phyloP scores from a whole-genome alignment of 35 echinoderm and acorn worm genomes.

The Acanthaster planci region DNA sequence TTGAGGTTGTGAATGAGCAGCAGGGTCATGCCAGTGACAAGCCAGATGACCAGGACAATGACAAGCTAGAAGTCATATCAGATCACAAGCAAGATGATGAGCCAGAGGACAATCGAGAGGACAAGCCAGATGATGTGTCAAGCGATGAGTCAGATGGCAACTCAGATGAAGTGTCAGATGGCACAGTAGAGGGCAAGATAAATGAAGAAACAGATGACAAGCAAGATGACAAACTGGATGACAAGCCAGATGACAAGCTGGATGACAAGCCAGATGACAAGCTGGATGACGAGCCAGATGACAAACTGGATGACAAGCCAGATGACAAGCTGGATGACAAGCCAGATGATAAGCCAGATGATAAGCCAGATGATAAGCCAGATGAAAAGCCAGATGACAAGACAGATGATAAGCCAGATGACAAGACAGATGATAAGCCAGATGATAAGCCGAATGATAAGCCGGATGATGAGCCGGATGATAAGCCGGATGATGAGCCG shows the following conservation, averaged over 20 bases:
- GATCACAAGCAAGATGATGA: too few relatives aligned
- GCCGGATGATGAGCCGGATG: neutral
- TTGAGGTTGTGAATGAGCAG: neutral
- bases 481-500: neutral
- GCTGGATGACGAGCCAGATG: too few relatives aligned
- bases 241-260: neutral
- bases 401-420: neutral
- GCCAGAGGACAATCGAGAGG: neutral
- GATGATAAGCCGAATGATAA: neutral
- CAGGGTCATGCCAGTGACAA: too few relatives aligned
- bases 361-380: neutral
- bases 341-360: neutral
- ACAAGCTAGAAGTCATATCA: too few relatives aligned
- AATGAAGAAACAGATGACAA: slow-evolving; percentile 7
- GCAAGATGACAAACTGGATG: neutral
- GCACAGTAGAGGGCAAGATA: neutral
- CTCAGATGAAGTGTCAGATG: neutral
- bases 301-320: too few relatives aligned
- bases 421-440: neutral
- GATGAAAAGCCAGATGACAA: neutral
- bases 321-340: too few relatives aligned
- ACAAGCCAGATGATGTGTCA: neutral
- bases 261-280: too few relatives aligned
- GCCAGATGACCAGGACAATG: too few relatives aligned
- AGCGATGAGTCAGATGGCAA: neutral